Percentiles rank a stretch among this genome's conserved stretches.
phyloP scores from a whole-genome alignment of 2,888 invertebrate species.

The Eupithecia vulgata region DNA sequence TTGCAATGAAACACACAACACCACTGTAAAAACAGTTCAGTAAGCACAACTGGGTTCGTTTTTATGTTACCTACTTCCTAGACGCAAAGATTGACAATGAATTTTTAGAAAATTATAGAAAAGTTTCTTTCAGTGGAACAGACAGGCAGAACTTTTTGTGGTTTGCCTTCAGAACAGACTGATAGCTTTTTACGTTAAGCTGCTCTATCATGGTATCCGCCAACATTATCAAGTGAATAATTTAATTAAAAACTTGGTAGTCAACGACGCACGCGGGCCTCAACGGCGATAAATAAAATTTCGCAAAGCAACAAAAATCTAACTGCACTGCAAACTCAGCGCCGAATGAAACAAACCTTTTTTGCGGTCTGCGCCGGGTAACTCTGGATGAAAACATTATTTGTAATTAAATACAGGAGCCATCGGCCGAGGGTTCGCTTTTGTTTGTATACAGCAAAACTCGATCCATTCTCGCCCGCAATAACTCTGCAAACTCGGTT shows the following conservation, averaged over 20 bases:
- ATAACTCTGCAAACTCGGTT: slow-evolving; percentile 33
- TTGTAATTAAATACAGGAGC: slow-evolving; percentile 44
- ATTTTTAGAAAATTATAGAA: neutral
- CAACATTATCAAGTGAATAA: slow-evolving; percentile 73
- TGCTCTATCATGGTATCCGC: slow-evolving; percentile 43
- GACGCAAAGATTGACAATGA: neutral
- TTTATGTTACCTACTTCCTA: neutral
- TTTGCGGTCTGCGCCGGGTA: slow-evolving; percentile 51
- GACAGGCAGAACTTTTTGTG: neutral
- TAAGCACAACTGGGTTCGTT: neutral
- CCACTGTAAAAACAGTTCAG: neutral
- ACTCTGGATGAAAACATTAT: slow-evolving; percentile 45
- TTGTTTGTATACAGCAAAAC: slow-evolving; percentile 31
- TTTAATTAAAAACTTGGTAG: slow-evolving; percentile 75
- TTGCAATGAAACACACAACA: slow-evolving; percentile 17
- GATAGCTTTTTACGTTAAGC: slow-evolving; percentile 12
- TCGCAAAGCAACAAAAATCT: slow-evolving; percentile 54
- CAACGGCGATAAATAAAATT: slow-evolving; percentile 76
- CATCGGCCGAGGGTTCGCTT: slow-evolving; percentile 31
- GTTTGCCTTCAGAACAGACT: neutral
- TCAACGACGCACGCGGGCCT: slow-evolving; percentile 59
- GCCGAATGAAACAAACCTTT: slow-evolving; percentile 52
- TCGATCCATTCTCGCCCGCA: slow-evolving; percentile 31
- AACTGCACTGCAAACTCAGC: slow-evolving; percentile 43
- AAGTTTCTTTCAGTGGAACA: neutral